phyloP scores from a whole-genome alignment of 2,888 invertebrate genomes.

The Stenolophus ochropezus region DNA sequence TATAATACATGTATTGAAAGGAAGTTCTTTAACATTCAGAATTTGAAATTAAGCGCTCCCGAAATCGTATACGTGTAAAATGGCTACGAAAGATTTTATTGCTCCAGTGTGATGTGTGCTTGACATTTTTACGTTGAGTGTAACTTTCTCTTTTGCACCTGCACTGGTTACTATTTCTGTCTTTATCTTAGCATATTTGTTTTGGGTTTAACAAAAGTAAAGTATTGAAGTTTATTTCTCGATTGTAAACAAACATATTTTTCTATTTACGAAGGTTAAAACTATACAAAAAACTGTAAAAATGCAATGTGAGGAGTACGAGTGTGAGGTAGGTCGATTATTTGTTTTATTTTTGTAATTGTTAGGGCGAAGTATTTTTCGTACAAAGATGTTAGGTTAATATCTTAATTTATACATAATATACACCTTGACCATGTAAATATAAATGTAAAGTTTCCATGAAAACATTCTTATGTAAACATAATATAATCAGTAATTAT shows the following conservation, averaged over 20 bases:
- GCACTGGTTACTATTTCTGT: constrained; percentile 34
- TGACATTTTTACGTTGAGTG: constrained; percentile 39
- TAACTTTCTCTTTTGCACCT: constrained; percentile 51
- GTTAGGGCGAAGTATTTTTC: constrained; percentile 36
- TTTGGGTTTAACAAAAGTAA: constrained; percentile 56
- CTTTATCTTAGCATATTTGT: constrained; percentile 59
- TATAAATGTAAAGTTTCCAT: constrained; percentile 23
- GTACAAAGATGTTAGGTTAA: constrained; percentile 45
- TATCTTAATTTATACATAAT: constrained; percentile 35
- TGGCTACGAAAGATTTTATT: not conserved
- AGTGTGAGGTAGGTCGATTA: constrained; percentile 63
- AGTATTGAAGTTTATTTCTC: constrained; percentile 51
- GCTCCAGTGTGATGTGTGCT: constrained; percentile 17
- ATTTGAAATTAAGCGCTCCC: constrained; percentile 5
- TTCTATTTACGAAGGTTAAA: constrained; percentile 49
- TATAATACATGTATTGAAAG: too few relatives aligned
- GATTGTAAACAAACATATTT: constrained; percentile 59
- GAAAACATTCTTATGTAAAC: constrained; percentile 8
- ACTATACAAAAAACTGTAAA: constrained; percentile 54
- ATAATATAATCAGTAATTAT: constrained; percentile 17
- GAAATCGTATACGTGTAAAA: constrained; percentile 38
- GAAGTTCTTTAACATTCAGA: not conserved
- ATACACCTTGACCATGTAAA: not conserved
- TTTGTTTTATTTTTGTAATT: constrained; percentile 9
- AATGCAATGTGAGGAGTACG: constrained; percentile 66